Percentiles rank a stretch among this genome's conserved stretches.
Evolutionary conservation across 2,113 vertebrate genomes (phyloP).

Genomic region (Hymenochirus boettgeri): DNA sequence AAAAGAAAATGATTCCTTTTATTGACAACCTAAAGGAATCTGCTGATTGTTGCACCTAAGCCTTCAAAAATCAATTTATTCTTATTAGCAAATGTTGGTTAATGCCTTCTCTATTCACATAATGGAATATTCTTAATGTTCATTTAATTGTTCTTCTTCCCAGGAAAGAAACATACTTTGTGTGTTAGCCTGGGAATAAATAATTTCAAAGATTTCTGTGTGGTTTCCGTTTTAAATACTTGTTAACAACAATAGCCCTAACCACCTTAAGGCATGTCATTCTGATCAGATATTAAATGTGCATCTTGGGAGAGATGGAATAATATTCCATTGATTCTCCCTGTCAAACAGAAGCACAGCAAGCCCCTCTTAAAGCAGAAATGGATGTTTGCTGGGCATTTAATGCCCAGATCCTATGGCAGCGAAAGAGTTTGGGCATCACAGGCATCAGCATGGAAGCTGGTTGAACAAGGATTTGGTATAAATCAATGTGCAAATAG

Average conservation of each 20-base stretch:
- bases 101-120: too few species aligned
- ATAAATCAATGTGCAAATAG: not conserved
- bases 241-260: not conserved
- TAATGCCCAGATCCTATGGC: not conserved
- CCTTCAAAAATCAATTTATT: too few species aligned
- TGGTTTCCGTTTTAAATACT: constrained; percentile 15
- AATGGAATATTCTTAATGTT: too few species aligned
- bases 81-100: too few species aligned
- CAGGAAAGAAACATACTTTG: not conserved
- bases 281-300: constrained; percentile 1
- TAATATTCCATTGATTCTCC: constrained; percentile 1
- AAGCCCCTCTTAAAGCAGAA: not conserved
- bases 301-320: not conserved
- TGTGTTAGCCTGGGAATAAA: not conserved
- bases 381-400: not conserved
- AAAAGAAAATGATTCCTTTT: too few species aligned
- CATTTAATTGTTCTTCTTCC: not conserved
- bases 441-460: constrained; percentile 1
- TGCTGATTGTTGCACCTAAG: too few species aligned
- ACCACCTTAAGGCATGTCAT: constrained; percentile 4
- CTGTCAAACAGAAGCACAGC: not conserved
- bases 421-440: constrained; percentile 9
- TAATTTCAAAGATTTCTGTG: not conserved
- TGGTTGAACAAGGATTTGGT: not conserved
- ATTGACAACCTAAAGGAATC: too few species aligned